These are phyloP conservation scores for Troides aeacus DNA, from an alignment of 2,888 invertebrate genomes.

Conservation along the genomic window DNA sequence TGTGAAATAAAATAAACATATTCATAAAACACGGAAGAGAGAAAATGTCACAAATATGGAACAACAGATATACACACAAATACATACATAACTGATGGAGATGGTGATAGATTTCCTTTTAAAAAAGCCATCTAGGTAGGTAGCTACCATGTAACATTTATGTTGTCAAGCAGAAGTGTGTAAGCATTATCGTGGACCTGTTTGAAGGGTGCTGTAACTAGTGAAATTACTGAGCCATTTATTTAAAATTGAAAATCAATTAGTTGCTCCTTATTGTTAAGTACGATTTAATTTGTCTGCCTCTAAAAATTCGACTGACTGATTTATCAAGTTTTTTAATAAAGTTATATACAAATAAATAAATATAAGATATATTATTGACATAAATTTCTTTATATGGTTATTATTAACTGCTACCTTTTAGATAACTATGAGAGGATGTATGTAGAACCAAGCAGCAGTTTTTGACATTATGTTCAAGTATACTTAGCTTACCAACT, in stretches of 20 bases:
- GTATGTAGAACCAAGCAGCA: too few relatives aligned
- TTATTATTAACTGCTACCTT: too few relatives aligned
- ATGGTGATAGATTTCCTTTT: neutral
- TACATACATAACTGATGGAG: neutral
- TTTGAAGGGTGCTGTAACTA: neutral
- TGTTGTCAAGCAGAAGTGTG: neutral
- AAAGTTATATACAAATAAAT: too few relatives aligned
- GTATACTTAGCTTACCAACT: too few relatives aligned
- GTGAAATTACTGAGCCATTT: neutral
- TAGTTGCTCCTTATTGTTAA: neutral
- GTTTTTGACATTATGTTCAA: too few relatives aligned
- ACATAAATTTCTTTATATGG: too few relatives aligned
- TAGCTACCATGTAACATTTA: neutral
- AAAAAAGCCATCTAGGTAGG: neutral
- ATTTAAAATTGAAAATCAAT: neutral
- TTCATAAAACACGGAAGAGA: neutral
- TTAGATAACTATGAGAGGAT: too few relatives aligned
- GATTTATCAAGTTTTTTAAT: too few relatives aligned
- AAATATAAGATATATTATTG: too few relatives aligned
- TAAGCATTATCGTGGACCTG: neutral
- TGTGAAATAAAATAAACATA: neutral
- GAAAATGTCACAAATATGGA: neutral
- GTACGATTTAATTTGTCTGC: neutral
- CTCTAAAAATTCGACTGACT: too few relatives aligned
- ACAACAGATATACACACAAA: neutral